A percentile compares a stretch with the other conserved stretches of the same genome.
phyloP scores from a whole-genome alignment of 1,140 invertebrate genomes.

The Neodiprion pinetum region DNA sequence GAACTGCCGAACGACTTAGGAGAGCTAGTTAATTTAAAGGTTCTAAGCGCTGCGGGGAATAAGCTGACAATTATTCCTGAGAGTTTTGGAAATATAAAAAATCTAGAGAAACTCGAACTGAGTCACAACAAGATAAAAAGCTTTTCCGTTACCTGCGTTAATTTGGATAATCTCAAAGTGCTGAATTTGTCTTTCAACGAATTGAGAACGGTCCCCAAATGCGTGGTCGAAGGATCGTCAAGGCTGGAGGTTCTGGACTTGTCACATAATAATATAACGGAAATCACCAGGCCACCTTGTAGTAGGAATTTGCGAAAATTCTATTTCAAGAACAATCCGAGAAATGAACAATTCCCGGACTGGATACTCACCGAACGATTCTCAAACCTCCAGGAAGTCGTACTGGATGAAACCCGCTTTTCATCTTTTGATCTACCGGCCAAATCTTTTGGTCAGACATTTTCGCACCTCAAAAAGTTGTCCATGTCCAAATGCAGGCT shows the following conservation, averaged over 20 bases:
- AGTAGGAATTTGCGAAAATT: slow-evolving; percentile 39
- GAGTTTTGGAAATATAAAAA: slow-evolving; percentile 29
- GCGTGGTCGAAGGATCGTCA: slow-evolving; percentile 38
- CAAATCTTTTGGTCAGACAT: not conserved
- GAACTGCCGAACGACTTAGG: slow-evolving; percentile 25
- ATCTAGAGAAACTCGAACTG: slow-evolving; percentile 37
- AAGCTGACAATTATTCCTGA: not conserved
- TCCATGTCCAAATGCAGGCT: slow-evolving; percentile 37
- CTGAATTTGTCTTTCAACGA: slow-evolving; percentile 32
- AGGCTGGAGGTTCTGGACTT: slow-evolving; percentile 34
- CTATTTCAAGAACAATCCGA: slow-evolving; percentile 27
- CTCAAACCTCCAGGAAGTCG: slow-evolving; percentile 28
- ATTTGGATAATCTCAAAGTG: slow-evolving; percentile 30
- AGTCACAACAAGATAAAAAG: slow-evolving; percentile 30
- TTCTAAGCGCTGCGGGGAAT: not conserved
- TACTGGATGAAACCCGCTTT: slow-evolving; percentile 37
- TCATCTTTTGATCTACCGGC: slow-evolving; percentile 22
- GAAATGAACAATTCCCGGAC: slow-evolving; percentile 33
- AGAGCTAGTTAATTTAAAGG: slow-evolving; percentile 28
- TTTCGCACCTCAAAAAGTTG: slow-evolving; percentile 31
- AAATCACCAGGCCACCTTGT: slow-evolving; percentile 26
- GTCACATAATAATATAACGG: slow-evolving; percentile 30
- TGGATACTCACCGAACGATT: slow-evolving; percentile 42
- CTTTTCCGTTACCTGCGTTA: slow-evolving; percentile 32
- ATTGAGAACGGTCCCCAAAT: slow-evolving; percentile 36